Evolutionary conservation across 2,888 invertebrate genomes (phyloP).

Genomic region (Agrotis exclamationis): DNA sequence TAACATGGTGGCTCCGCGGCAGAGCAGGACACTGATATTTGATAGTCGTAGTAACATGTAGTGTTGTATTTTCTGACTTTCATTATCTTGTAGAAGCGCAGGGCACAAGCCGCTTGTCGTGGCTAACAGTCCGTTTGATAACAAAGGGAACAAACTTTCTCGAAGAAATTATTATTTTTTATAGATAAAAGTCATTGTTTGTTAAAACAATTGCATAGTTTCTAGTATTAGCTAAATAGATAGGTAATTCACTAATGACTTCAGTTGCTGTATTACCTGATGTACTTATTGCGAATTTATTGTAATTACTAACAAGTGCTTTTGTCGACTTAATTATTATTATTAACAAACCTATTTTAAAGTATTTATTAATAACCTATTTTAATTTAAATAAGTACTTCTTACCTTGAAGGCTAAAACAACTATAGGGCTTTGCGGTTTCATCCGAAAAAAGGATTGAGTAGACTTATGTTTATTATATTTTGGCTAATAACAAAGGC

Average conservation of each 20-base stretch:
- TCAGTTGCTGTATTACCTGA: background rate
- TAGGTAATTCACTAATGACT: conserved; percentile 27
- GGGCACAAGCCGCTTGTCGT: background rate
- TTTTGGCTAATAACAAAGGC: conserved; percentile 8
- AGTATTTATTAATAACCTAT: too few species aligned
- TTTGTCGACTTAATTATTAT: background rate
- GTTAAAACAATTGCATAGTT: conserved; percentile 22
- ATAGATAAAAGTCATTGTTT: background rate
- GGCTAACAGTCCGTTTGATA: background rate
- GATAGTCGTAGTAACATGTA: conserved; percentile 37
- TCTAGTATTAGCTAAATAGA: conserved; percentile 15
- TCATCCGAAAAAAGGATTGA: conserved; percentile 2
- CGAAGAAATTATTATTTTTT: conserved; percentile 1
- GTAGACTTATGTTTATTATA: conserved; percentile 1
- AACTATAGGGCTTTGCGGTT: background rate
- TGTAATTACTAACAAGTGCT: background rate
- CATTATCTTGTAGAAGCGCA: conserved; percentile 32
- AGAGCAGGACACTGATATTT: too few species aligned
- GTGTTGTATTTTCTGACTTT: conserved; percentile 26
- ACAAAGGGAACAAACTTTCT: conserved; percentile 5
- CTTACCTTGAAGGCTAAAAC: background rate
- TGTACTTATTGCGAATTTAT: background rate
- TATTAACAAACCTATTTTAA: too few species aligned
- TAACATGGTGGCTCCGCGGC: too few species aligned
- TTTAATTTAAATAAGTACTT: too few species aligned